phyloP scores from a whole-genome alignment of 2,888 invertebrate genomes.

The Anagyrus pseudococci region DNA sequence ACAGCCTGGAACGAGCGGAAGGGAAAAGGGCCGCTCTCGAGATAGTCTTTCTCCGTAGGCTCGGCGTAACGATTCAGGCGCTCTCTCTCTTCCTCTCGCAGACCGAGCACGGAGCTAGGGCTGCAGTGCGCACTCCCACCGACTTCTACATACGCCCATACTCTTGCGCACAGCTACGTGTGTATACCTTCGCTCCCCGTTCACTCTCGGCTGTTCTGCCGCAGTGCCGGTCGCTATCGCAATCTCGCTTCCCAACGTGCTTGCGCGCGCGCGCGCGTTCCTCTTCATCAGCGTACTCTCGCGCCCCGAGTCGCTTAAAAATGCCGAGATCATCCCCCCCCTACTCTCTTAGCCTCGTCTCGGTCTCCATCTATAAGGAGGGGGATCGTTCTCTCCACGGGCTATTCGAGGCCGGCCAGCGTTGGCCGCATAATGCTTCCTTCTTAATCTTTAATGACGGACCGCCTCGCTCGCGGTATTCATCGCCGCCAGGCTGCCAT shows the following conservation, averaged over 20 bases:
- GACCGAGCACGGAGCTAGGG: no score
- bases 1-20: no score
- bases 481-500: conserved; percentile 13
- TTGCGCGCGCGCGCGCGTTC: background rate
- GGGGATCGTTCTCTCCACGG: background rate
- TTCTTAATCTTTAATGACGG: conserved; percentile 28
- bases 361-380: no score
- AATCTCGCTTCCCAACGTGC: conserved; percentile 2
- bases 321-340: no score
- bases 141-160: background rate
- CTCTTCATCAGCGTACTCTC: background rate
- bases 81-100: no score
- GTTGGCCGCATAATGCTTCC: conserved; percentile 16
- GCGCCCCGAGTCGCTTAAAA: conserved; percentile 9
- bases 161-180: background rate
- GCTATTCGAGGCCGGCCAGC: background rate
- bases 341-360: no score
- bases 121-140: no score
- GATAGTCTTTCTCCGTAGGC: no score
- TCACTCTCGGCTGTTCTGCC: no score
- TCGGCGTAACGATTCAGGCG: no score
- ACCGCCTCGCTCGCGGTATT: conserved; percentile 11
- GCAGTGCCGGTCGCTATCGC: conserved; percentile 1
- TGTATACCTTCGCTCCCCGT: no score
- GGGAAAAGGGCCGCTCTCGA: no score